A percentile compares a stretch with the other conserved stretches of the same genome.
Conservation (phyloP, 2,888 invertebrate genomes). For the Lasioglossum figueresi region DNA sequence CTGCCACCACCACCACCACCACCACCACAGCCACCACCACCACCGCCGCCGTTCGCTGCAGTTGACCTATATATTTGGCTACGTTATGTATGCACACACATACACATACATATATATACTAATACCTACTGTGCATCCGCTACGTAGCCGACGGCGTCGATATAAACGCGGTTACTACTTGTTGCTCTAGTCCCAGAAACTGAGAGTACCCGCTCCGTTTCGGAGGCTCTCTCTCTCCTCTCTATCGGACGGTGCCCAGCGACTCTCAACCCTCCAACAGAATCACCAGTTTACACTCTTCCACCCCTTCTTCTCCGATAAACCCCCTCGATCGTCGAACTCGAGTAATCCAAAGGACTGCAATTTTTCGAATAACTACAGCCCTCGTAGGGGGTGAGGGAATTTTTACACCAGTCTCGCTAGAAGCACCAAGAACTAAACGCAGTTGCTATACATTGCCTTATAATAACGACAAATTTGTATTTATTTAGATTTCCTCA, state of each 20-base stretch:
- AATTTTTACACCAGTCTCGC: no score
- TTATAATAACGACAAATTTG: no score
- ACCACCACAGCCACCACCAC: neutral
- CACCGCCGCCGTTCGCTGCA: conserved; percentile 36
- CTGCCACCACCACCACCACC: conserved; percentile 46
- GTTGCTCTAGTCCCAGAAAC: conserved; percentile 79
- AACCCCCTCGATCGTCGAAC: neutral
- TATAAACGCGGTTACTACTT: conserved; percentile 81
- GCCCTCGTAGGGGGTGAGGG: no score
- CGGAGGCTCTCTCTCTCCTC: conserved; percentile 26
- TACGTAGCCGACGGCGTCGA: conserved; percentile 71
- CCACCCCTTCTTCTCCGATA: neutral
- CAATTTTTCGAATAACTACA: no score
- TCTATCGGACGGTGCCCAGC: conserved; percentile 14
- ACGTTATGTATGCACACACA: conserved; percentile 49
- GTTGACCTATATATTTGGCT: conserved; percentile 57
- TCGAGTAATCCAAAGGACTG: no score
- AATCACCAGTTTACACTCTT: neutral
- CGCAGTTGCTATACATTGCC: no score
- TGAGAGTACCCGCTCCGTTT: conserved; percentile 54
- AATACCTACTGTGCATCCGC: conserved; percentile 67
- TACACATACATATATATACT: conserved; percentile 56
- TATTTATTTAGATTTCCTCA: no score
- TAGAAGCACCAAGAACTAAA: no score
- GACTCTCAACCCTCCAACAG: conserved; percentile 19